phyloP scores from a whole-genome alignment of 2,888 invertebrate species.

The Eumerus sabulonum region DNA sequence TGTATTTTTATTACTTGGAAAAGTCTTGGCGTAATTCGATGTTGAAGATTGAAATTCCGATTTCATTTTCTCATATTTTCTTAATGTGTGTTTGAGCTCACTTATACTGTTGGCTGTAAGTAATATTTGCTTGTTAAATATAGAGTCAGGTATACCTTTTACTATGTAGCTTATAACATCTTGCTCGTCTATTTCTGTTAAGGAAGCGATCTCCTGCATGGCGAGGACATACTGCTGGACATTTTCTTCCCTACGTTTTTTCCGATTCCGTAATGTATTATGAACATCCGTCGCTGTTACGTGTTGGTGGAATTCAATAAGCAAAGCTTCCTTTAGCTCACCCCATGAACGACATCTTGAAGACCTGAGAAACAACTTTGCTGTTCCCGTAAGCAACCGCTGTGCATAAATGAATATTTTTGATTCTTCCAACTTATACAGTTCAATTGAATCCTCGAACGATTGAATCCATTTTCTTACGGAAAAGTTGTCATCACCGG shows the following conservation, averaged over 20 bases:
- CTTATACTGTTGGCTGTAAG: not conserved
- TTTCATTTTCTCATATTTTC: not conserved
- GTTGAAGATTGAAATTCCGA: not conserved
- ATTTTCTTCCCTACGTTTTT: not conserved
- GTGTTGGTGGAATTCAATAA: not conserved
- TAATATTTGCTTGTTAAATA: too few relatives aligned
- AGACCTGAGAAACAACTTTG: not conserved
- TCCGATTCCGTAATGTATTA: not conserved
- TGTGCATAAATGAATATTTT: not conserved
- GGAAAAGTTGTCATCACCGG: not conserved
- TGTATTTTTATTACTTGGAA: too few relatives aligned
- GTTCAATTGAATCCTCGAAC: not conserved
- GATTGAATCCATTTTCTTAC: not conserved
- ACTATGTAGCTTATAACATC: too few relatives aligned
- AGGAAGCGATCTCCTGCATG: not conserved
- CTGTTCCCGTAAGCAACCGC: not conserved
- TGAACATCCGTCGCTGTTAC: not conserved
- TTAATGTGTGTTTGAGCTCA: not conserved
- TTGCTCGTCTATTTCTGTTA: not conserved
- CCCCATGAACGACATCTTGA: not conserved
- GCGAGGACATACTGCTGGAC: too few relatives aligned
- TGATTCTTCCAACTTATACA: not conserved
- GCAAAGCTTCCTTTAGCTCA: not conserved
- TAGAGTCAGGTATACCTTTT: too few relatives aligned
- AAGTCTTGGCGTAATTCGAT: not conserved